Evolutionary conservation across 1,140 invertebrate species (phyloP), one percentile per base, ranked within the genome.

Genomic region (Drosophila punjabiensis): DNA sequence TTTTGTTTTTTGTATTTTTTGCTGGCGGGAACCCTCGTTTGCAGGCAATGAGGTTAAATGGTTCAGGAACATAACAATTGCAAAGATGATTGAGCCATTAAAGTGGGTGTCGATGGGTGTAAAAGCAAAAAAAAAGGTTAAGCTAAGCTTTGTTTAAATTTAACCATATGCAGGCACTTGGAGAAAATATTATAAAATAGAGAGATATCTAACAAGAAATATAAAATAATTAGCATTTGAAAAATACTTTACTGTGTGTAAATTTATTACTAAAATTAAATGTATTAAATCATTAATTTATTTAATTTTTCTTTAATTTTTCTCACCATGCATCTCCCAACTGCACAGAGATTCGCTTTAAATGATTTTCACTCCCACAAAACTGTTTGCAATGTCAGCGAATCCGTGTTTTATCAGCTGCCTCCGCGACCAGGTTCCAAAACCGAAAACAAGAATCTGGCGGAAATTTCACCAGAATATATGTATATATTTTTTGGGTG

Each of bases 51-150:
- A 59, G 41, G 53, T 62, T 83, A 80, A 39, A 66, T 70, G 48
- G 73, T 53, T 76, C 39, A 55, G 41, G 32, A 50, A 60, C 65
- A 70, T 70, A 65, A 63, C 56, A 83, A 82, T 79, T 76, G 81
- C 70, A 63, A 58, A 65, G 55, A 64, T 80, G 61, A 84, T 84
- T 82, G 71, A 78, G 37, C 65, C 60, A 79, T 79, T 59, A 68
- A 62, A 39, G 32, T 20, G 45, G 30, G 28, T 53, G 65, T 39
- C 18, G 24, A 52, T 50, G 37, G n/a, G 32, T 11, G 48, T 0
- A 10, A 35, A 33, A 32, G 13, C 14, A 32, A 9, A 33, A 35
- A 33, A 35, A 55, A 24, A 55, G 68, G 28, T 32, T 69, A 30
- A 13, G 45, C 63, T 67, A 67, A 45, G 2, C 48, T 1, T 30